Base-by-base conservation (phyloP, 2,888 invertebrate species). In the Hydroisotoma schaefferi region DNA sequence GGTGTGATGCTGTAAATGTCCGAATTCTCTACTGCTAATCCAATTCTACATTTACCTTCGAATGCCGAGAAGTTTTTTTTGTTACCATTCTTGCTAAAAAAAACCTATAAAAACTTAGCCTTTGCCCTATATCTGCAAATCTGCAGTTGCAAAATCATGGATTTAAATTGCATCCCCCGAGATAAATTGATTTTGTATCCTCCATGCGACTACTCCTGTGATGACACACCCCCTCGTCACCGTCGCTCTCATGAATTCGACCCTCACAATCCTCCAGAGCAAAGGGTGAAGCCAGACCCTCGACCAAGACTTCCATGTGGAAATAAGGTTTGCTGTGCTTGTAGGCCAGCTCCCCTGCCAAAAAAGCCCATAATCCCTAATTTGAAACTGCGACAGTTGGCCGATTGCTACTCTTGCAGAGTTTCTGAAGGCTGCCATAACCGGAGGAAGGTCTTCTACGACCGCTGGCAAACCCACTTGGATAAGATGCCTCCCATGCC, bases 381-480 rank as follows among this genome's bases (percentile, higher is more conserved):
- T 40, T 43, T 69, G 25, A 69, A 69, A 48, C 55, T 67, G 12
- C 52, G 61, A 23, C 63, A 64, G 27, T 53, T 69, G 10, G 66
- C 60, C 22, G 64, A 64, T 37, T 60, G 60, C n/a, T 64, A 64
- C 47, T 37, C 44, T 10, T 70, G 70, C 27, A 37, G 62, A 18
- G 57, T 61, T 2, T 58, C 67, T n/a, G 49, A 58, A 3, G 63
- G 63, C 49, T 66, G 66, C 54, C 60, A 59, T 10, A 60, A 66
- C 18, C 51, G 60, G 12, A 57, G 53, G 26, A 60, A 59, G 38
- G 54, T 57, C 2, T 66, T 62, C 44, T 68, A 66, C 25, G 59
- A 70, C 18, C 62, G 62, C 1, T 70, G 70, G 70, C 66, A 70
- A 54, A 55, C 57, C 15, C 63, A 55, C 28, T 23, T 69, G 56